Conservation (phyloP, 2,888 invertebrate species). For the Orchesellides sinensis region DNA sequence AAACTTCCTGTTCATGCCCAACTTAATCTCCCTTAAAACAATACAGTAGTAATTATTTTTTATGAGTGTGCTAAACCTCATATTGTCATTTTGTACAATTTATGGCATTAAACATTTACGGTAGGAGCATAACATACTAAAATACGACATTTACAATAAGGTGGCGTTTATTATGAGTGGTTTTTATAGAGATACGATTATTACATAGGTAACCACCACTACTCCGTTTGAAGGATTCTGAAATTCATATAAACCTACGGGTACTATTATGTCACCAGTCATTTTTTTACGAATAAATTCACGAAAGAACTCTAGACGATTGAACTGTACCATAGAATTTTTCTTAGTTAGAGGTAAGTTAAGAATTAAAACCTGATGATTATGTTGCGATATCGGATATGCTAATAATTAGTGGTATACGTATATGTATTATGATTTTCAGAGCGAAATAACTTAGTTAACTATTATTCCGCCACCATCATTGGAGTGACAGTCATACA, state of each 20-base stretch:
- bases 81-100: conserved; percentile 34
- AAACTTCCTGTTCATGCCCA: conserved; percentile 31
- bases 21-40: conserved; percentile 27
- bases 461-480: conserved; percentile 5
- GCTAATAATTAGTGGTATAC: background rate
- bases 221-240: no score
- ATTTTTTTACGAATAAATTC: no score
- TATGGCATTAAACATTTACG: conserved; percentile 25
- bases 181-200: no score
- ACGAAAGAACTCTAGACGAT: no score
- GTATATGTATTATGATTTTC: background rate
- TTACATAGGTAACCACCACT: no score
- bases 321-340: no score
- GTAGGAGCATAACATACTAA: conserved; percentile 37
- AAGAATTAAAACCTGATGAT: no score
- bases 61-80: conserved; percentile 29
- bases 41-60: background rate
- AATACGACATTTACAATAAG: conserved; percentile 31
- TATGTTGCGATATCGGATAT: background rate
- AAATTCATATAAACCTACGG: no score
- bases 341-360: no score
- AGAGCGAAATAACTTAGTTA: no score
- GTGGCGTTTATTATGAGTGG: no score
- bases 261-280: no score
- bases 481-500: background rate